A percentile compares a stretch with the other conserved stretches of the same genome.
Conservation (phyloP, 2,113 vertebrate species). For the Melanerpes aurifrons region DNA sequence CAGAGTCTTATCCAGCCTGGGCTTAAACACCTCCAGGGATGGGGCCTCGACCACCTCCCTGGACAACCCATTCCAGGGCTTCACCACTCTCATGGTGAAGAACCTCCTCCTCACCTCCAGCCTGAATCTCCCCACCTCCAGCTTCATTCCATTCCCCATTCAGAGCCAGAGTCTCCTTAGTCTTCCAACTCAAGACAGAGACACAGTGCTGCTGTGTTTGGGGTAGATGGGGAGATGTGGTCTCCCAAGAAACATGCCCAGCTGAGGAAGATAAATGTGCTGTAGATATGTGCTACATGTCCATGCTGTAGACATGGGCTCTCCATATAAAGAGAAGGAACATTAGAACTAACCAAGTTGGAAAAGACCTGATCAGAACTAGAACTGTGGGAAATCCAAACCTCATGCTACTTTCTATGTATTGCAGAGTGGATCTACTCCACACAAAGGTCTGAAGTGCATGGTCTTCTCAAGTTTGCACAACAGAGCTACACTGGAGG, state of each 20-base stretch:
- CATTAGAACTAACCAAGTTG: too few species aligned
- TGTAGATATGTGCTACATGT: background rate
- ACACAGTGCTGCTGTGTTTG: background rate
- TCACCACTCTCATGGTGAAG: too few species aligned
- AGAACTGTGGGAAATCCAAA: slow-evolving; percentile 1
- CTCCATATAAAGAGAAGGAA: background rate
- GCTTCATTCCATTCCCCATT: background rate
- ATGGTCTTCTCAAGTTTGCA: slow-evolving; percentile 25
- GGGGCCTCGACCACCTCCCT: too few species aligned
- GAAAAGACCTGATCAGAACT: background rate
- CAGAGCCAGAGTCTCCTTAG: background rate
- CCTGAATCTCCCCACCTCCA: too few species aligned
- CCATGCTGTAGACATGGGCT: background rate
- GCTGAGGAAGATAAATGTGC: background rate
- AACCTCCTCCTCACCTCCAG: too few species aligned
- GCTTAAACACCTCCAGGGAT: too few species aligned
- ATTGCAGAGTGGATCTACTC: background rate
- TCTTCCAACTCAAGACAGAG: background rate
- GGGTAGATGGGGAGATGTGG: background rate
- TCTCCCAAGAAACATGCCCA: background rate
- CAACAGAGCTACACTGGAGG: slow-evolving; percentile 37
- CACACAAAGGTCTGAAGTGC: slow-evolving; percentile 27
- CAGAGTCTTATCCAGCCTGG: too few species aligned
- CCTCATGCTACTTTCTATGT: background rate
- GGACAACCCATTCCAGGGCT: too few species aligned